Conservation (phyloP, 2,888 invertebrate species). For the Andricus quercusramuli region DNA sequence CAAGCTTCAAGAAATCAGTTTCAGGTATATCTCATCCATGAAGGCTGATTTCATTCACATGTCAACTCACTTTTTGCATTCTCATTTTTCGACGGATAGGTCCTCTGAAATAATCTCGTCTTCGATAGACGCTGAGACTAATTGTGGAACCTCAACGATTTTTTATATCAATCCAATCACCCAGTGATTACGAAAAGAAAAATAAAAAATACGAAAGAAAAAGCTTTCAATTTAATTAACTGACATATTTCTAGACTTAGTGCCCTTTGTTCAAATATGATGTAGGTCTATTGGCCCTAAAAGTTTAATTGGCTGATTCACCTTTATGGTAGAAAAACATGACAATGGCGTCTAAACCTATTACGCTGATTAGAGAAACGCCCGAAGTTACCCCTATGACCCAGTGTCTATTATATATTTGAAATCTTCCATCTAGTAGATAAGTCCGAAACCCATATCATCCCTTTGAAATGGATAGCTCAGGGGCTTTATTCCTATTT, state of each 20-base stretch:
- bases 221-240: not conserved
- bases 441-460: not conserved
- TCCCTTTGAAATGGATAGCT: not conserved
- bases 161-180: conserved; percentile 11
- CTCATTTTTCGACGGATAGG: not conserved
- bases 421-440: not conserved
- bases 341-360: not conserved
- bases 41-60: conserved; percentile 35
- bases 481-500: not conserved
- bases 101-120: not conserved
- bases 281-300: too few relatives aligned
- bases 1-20: conserved; percentile 19
- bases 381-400: not conserved
- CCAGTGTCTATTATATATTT: not conserved
- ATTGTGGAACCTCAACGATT: not conserved
- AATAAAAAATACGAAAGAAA: not conserved
- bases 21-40: conserved; percentile 31
- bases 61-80: conserved; percentile 15
- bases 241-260: too few relatives aligned
- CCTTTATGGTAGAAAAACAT: not conserved
- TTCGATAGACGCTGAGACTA: not conserved
- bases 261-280: not conserved
- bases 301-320: conserved; percentile 6
- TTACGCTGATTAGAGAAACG: not conserved
- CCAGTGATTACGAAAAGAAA: too few relatives aligned